Percentiles rank a stretch among this genome's conserved stretches.
Evolutionary conservation across 1,140 invertebrate species (phyloP).

Genomic region (Drosophila persimilis): DNA sequence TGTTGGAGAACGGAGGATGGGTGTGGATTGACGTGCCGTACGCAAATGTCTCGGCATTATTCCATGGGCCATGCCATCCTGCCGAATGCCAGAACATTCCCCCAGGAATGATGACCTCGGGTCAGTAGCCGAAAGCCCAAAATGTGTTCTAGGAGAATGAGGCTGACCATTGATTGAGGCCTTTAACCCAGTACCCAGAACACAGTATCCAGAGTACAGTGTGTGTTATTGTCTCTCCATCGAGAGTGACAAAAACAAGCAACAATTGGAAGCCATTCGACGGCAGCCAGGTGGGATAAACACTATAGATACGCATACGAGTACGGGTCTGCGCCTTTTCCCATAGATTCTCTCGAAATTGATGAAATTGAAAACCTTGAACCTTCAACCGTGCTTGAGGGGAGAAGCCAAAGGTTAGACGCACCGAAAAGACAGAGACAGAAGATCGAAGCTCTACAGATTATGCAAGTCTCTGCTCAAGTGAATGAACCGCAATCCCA

Average conservation of each 20-base stretch:
- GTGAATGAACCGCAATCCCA: slow-evolving; percentile 2
- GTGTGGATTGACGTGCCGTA: slow-evolving; percentile 39
- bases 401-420: slow-evolving; percentile 40
- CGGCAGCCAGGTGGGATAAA: neutral
- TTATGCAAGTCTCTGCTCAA: slow-evolving; percentile 47
- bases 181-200: slow-evolving; percentile 26
- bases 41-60: slow-evolving; percentile 45
- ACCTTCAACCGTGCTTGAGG: slow-evolving; percentile 3
- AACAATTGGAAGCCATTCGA: slow-evolving; percentile 29
- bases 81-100: slow-evolving; percentile 1
- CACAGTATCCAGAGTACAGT: neutral
- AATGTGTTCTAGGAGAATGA: neutral
- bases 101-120: slow-evolving; percentile 31
- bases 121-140: slow-evolving; percentile 40
- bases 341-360: neutral
- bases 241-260: neutral
- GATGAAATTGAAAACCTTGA: slow-evolving; percentile 51
- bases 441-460: neutral
- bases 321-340: too few species aligned
- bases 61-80: neutral
- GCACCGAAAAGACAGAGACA: neutral
- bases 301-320: too few species aligned
- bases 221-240: slow-evolving; percentile 13
- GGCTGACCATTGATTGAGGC: slow-evolving; percentile 4
- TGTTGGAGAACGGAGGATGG: slow-evolving; percentile 9